Conservation (phyloP, 2,113 vertebrate species). For the Oncorhynchus nerka region DNA sequence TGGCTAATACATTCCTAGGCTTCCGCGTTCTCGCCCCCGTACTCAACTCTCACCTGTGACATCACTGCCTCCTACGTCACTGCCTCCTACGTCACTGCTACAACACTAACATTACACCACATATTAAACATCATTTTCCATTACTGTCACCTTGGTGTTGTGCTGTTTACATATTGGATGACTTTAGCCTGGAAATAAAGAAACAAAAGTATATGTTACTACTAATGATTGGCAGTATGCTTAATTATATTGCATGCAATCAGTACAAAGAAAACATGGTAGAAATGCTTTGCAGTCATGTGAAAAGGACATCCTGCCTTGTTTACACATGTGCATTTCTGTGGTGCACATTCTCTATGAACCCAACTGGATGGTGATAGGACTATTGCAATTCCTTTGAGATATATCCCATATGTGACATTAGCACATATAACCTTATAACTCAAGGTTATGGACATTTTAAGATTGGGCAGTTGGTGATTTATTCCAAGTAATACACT, state of each 20-base stretch:
- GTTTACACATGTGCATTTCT: conserved; percentile 30
- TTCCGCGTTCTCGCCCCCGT: too few species aligned
- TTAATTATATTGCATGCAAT: conserved; percentile 12
- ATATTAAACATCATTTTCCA: too few species aligned
- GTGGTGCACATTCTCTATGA: conserved; percentile 28
- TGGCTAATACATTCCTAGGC: too few species aligned
- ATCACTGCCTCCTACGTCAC: too few species aligned
- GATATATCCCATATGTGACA: conserved; percentile 46
- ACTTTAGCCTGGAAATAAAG: not conserved
- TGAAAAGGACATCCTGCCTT: conserved; percentile 23
- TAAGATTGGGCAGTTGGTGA: conserved; percentile 37
- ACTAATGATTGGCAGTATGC: not conserved
- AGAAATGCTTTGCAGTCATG: conserved; percentile 18
- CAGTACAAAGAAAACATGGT: conserved; percentile 9
- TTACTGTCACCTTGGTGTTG: too few species aligned
- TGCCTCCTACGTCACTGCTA: too few species aligned
- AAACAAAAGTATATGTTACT: not conserved
- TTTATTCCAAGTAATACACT: conserved; percentile 50
- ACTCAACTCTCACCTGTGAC: too few species aligned
- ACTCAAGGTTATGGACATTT: conserved; percentile 52
- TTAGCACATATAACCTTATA: conserved; percentile 47
- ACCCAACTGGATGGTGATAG: conserved; percentile 30
- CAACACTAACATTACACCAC: not conserved
- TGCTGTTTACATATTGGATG: too few species aligned
- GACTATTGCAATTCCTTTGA: conserved; percentile 36